Percentiles rank a stretch among this genome's conserved stretches.
Conservation (phyloP, 2,888 invertebrate species). For the Rhabditoides inermis region DNA sequence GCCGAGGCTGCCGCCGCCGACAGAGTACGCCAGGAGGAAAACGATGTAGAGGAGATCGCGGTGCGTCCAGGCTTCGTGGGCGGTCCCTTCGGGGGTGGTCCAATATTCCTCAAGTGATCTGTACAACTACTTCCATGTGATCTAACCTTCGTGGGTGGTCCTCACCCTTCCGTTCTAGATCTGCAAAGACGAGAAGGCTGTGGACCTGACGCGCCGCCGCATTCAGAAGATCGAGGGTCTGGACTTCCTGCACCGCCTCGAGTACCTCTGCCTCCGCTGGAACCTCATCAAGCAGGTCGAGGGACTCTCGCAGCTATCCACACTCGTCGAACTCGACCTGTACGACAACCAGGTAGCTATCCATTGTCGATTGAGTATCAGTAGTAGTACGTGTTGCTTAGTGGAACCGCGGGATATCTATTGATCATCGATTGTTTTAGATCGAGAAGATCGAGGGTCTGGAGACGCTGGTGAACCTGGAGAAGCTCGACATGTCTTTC, state of each 20-base stretch:
- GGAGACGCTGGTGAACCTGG: slow-evolving; percentile 74
- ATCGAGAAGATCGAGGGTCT: slow-evolving; percentile 73
- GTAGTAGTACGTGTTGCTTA: not conserved
- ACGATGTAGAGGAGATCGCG: too few relatives aligned
- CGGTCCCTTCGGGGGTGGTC: too few relatives aligned
- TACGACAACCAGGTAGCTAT: slow-evolving; percentile 83
- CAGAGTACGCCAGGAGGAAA: too few relatives aligned
- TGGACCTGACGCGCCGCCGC: slow-evolving; percentile 37
- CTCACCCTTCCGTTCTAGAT: too few relatives aligned
- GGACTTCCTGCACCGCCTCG: slow-evolving; percentile 7
- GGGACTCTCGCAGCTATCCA: slow-evolving; percentile 67
- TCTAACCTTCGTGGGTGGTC: too few relatives aligned
- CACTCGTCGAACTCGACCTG: slow-evolving; percentile 77
- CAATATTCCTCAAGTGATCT: too few relatives aligned
- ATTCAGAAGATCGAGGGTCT: slow-evolving; percentile 32
- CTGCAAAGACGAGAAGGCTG: slow-evolving; percentile 10
- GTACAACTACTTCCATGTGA: too few relatives aligned
- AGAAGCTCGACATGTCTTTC: slow-evolving; percentile 88
- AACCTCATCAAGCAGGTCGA: slow-evolving; percentile 92
- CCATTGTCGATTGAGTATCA: not conserved
- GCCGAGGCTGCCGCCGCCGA: too few relatives aligned
- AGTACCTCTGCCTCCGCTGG: slow-evolving; percentile 80
- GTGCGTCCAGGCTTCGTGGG: too few relatives aligned
- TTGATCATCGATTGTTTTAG: slow-evolving; percentile 2
- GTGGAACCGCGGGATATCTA: not conserved